phyloP scores from a whole-genome alignment of 2,797 vertebrate species.

The Aplochiton taeniatus region DNA sequence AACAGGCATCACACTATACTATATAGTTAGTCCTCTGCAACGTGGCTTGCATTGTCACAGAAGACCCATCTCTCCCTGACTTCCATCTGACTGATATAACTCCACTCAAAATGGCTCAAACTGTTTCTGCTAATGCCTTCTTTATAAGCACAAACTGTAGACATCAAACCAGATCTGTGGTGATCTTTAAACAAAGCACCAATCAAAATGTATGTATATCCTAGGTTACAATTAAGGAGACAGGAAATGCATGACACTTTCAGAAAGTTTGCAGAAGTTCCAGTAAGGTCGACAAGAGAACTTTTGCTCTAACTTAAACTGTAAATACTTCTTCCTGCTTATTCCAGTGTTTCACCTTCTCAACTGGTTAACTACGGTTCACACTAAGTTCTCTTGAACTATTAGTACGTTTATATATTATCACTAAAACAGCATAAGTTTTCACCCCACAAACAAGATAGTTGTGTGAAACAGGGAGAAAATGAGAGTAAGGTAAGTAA shows the following conservation, averaged over 20 bases:
- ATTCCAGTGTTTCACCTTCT: too few species aligned
- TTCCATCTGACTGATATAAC: too few species aligned
- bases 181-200: too few species aligned
- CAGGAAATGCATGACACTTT: slow-evolving; percentile 9
- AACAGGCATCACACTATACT: too few species aligned
- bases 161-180: too few species aligned
- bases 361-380: too few species aligned
- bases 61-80: too few species aligned
- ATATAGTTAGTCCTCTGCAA: too few species aligned
- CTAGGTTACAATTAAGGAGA: slow-evolving; percentile 5
- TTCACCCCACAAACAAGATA: slow-evolving; percentile 11
- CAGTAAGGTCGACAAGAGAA: too few species aligned
- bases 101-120: background rate
- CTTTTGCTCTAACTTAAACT: background rate
- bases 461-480: slow-evolving; percentile 18
- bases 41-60: too few species aligned
- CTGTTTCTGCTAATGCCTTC: background rate
- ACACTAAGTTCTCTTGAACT: slow-evolving; percentile 5
- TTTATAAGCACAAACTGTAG: too few species aligned
- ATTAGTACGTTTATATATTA: slow-evolving; percentile 48
- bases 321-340: background rate
- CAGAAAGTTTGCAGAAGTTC: slow-evolving; percentile 7
- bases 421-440: slow-evolving; percentile 14
- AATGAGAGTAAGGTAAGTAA: slow-evolving; percentile 11
- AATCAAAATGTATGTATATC: slow-evolving; percentile 11